Conservation (phyloP, 2,797 vertebrate species). For the Myotis pilosus region DNA sequence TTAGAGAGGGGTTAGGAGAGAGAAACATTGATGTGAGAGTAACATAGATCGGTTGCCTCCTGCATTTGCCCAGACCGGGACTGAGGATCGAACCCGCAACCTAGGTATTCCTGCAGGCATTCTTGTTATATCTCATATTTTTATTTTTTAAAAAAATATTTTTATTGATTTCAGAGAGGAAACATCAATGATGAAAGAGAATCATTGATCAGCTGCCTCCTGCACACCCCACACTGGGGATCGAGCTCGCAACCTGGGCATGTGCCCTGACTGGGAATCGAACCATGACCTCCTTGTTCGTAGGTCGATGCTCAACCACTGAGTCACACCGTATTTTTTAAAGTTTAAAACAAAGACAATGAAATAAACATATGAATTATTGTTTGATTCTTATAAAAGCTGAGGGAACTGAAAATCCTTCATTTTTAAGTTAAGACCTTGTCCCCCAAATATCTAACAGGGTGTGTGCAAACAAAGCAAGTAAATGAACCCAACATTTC, state of each 20-base stretch:
- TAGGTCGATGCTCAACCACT: too few relatives aligned
- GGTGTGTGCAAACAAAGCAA: neutral
- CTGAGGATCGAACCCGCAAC: neutral
- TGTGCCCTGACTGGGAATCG: neutral
- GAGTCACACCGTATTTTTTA: neutral
- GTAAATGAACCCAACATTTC: neutral
- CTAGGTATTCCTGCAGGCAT: neutral
- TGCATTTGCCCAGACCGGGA: neutral
- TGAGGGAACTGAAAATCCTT: neutral
- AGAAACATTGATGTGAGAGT: neutral
- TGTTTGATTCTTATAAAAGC: conserved; percentile 26
- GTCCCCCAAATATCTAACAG: neutral
- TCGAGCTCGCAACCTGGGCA: too few relatives aligned
- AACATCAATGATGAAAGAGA: too few relatives aligned
- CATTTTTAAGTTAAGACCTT: conserved; percentile 8
- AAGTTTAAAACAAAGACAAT: conserved; percentile 19
- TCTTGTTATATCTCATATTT: neutral
- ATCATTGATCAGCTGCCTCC: too few relatives aligned
- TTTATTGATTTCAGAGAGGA: too few relatives aligned
- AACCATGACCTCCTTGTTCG: too few relatives aligned
- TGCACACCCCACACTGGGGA: too few relatives aligned
- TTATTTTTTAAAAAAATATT: too few relatives aligned
- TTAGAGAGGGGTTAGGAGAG: neutral
- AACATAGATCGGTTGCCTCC: neutral
- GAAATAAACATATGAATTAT: conserved; percentile 10